Base-by-base conservation (phyloP, 2,797 vertebrate genomes). In the Bothrops alternatus region DNA sequence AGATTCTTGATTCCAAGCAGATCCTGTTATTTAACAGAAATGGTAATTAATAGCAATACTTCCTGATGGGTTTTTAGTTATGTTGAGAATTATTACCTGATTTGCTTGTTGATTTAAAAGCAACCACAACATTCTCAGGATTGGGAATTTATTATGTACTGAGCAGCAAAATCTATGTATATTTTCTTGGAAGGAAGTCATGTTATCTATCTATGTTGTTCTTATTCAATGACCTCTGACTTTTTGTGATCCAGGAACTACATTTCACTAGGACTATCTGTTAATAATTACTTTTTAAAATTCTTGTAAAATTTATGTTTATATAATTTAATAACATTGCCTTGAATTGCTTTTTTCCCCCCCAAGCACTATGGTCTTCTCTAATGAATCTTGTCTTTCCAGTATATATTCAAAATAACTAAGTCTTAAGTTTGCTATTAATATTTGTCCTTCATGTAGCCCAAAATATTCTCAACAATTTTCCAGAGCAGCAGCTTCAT, bases 21-120 rank as follows among this genome's bases (percentile, higher is more conserved):
- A 18, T 32, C 11, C 16, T 55, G 56, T 50, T 78, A 73, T 78
- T 93, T 56, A 63, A 61, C 57, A 93, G 57, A 73, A 69, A 91
- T 82, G n/a, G 57, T 88, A 65, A 91, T 50, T 82, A 88, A 91
- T 16, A 93, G 47, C 25, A 47, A 61, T 88, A 32, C 57, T 91
- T 82, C 47, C 57, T 85, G 86, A 32, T 50, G 63, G 60, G 90
- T 53, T 65, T 47, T 73, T 42, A 90, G 6, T 47, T 58, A 58
- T 10, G n/a, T n/a, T 91, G 47, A 87, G 85, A 90, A 18, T 69
- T 58, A n/a, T 58, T 89, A 91, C n/a, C 90, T 85, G 57, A 26
- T 25, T n/a, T 61, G n/a, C 47, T 56, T 91, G 57, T 23, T 85
- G 69, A 85, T 32, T 78, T 78, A 85, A 82, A 93, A 78, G 25